Conservation (phyloP, 2,113 vertebrate species). For the Scolopax mira region DNA sequence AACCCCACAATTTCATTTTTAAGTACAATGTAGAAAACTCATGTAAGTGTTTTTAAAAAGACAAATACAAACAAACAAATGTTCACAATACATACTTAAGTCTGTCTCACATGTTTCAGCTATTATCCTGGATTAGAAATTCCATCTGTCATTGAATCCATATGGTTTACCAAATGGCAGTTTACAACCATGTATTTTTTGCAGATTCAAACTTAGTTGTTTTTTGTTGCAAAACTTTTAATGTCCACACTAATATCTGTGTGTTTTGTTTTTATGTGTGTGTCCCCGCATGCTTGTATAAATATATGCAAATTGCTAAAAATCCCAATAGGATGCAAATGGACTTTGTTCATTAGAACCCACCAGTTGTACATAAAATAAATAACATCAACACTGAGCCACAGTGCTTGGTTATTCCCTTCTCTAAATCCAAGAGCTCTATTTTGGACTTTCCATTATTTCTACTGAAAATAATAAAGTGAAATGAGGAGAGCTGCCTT, state of each 20-base stretch:
- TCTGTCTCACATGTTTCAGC: slow-evolving; percentile 69
- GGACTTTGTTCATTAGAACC: background rate
- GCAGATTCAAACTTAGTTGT: slow-evolving; percentile 53
- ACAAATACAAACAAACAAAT: slow-evolving; percentile 66
- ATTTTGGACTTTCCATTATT: background rate
- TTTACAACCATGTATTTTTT: slow-evolving; percentile 30
- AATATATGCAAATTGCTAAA: background rate
- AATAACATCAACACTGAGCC: accelerated
- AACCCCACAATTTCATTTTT: slow-evolving; percentile 59
- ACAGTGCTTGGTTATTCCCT: background rate
- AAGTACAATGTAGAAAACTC: slow-evolving; percentile 51
- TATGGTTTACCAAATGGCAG: slow-evolving; percentile 66
- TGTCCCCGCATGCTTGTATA: background rate
- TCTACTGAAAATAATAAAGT: background rate
- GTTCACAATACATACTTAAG: slow-evolving; percentile 60
- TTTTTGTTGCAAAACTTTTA: slow-evolving; percentile 58
- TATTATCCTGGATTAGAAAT: slow-evolving; percentile 60
- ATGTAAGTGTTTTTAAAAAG: slow-evolving; percentile 57
- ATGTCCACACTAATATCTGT: background rate
- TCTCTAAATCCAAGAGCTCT: background rate
- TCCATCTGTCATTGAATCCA: slow-evolving; percentile 74
- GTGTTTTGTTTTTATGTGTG: background rate
- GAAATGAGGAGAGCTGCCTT: background rate
- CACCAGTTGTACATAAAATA: background rate
- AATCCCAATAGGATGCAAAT: background rate